Conservation (phyloP, 2,797 vertebrate genomes). For the Sebastes iracundus region DNA sequence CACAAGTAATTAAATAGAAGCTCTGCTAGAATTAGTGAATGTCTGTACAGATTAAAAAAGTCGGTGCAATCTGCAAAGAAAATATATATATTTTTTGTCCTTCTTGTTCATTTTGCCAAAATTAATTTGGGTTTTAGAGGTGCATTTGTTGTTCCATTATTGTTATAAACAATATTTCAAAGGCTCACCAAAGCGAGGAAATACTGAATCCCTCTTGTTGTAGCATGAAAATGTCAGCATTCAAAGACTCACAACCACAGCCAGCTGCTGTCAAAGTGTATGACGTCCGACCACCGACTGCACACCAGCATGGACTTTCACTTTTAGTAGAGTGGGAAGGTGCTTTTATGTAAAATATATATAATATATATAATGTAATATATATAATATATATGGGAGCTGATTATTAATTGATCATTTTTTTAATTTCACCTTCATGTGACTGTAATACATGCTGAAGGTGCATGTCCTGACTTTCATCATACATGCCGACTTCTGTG, state of each 20-base stretch:
- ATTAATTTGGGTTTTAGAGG: background rate
- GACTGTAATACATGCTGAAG: constrained; percentile 49
- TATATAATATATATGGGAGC: constrained; percentile 4
- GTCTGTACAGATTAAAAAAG: background rate
- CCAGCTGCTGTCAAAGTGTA: background rate
- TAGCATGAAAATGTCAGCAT: background rate
- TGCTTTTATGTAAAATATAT: constrained; percentile 33
- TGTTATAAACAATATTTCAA: background rate
- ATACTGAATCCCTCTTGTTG: background rate
- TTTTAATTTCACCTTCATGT: constrained; percentile 25
- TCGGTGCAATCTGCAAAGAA: background rate
- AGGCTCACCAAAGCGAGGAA: background rate
- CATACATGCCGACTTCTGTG: constrained; percentile 17
- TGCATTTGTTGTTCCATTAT: background rate
- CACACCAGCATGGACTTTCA: constrained; percentile 7
- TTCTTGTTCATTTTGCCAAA: background rate
- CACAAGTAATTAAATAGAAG: background rate
- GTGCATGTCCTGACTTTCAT: constrained; percentile 29
- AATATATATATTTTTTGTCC: background rate
- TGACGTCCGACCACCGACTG: background rate
- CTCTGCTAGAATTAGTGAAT: background rate
- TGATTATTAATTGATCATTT: constrained; percentile 59
- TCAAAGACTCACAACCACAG: background rate
- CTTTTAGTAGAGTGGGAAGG: constrained; percentile 2
- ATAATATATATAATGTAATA: too few species aligned